Percentiles rank a stretch among this genome's conserved stretches.
Evolutionary conservation across 2,113 vertebrate species (phyloP).

Genomic region (Neoarius graeffei): DNA sequence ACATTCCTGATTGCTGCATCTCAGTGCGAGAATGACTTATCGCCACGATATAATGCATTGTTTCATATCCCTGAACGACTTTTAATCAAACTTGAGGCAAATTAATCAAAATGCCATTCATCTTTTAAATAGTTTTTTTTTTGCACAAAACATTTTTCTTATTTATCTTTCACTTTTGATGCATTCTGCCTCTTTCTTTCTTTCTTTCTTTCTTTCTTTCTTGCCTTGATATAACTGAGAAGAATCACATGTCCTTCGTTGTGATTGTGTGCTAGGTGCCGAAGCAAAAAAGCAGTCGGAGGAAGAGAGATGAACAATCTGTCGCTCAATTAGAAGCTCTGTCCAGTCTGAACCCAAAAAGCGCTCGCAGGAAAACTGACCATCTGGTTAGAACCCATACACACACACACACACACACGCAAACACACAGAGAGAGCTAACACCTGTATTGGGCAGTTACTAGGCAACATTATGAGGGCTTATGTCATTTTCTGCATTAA

Average conservation of each 20-base stretch:
- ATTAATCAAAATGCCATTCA: background rate
- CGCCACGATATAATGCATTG: background rate
- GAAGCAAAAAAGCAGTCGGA: constrained; percentile 51
- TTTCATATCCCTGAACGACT: background rate
- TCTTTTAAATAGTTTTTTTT: background rate
- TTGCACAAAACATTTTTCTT: background rate
- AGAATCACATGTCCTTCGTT: background rate
- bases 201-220: background rate
- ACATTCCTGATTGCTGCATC: background rate
- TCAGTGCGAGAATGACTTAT: background rate
- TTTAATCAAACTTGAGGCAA: background rate
- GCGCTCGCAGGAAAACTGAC: constrained; percentile 64
- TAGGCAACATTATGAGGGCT: constrained; percentile 5
- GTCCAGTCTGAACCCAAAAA: constrained; percentile 61
- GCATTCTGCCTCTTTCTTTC: background rate
- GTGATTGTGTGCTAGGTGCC: constrained; percentile 59
- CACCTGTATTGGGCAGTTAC: constrained; percentile 18
- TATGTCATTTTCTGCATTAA: constrained; percentile 7
- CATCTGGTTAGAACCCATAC: constrained; percentile 70
- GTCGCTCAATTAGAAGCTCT: background rate
- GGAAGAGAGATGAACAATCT: constrained; percentile 62
- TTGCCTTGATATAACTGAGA: background rate
- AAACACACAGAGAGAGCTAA: background rate
- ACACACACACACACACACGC: constrained; percentile 16
- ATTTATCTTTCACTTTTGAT: background rate